phyloP scores from a whole-genome alignment of 1,140 invertebrate genomes.

The Pomacea maculata region DNA sequence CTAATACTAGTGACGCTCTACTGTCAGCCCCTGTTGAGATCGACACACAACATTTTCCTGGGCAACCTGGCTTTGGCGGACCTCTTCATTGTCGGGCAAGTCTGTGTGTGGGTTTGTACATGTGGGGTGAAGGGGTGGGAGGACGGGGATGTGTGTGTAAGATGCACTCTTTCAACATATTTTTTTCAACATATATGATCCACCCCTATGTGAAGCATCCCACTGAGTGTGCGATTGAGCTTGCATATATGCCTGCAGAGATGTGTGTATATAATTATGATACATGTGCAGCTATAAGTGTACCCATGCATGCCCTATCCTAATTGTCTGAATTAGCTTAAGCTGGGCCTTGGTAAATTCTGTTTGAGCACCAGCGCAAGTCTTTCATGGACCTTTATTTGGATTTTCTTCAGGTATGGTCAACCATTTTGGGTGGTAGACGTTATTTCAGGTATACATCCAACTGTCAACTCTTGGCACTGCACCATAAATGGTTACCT shows the following conservation, averaged over 20 bases:
- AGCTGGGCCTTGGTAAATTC: neutral
- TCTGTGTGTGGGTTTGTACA: conserved; percentile 5
- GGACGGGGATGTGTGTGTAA: neutral
- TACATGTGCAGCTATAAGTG: neutral
- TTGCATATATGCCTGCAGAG: neutral
- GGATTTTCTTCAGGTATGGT: conserved; percentile 2
- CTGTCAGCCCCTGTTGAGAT: neutral
- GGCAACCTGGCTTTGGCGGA: conserved; percentile 7
- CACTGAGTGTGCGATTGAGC: neutral
- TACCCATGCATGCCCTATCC: too few relatives aligned
- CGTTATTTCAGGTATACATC: neutral
- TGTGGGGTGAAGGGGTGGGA: neutral
- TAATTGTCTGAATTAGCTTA: neutral
- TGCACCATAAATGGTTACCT: conserved; percentile 1
- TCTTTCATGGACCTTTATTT: neutral
- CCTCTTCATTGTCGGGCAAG: conserved; percentile 1
- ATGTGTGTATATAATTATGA: neutral
- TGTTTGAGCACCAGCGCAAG: neutral
- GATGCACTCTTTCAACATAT: too few relatives aligned
- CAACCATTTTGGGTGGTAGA: neutral
- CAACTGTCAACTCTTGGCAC: neutral
- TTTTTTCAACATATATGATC: too few relatives aligned
- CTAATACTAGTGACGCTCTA: neutral
- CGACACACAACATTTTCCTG: neutral
- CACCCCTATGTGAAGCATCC: too few relatives aligned